Evolutionary conservation across 2,888 invertebrate species (phyloP).

Genomic region (Phaedon cochleariae): DNA sequence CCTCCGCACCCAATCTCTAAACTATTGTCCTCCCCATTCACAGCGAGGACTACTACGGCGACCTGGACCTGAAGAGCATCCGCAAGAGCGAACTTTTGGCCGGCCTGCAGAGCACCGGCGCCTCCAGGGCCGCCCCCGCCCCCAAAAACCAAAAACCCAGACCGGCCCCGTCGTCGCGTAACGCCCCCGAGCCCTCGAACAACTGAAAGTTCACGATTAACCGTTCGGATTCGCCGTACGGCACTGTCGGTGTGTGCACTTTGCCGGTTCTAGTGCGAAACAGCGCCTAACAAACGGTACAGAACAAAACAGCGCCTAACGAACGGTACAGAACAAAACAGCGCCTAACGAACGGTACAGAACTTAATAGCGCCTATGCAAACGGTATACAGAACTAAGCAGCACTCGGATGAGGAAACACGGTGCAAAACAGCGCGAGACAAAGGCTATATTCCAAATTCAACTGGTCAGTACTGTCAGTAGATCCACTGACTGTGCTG

Average conservation of each 20-base stretch:
- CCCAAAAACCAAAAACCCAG: conserved; percentile 60
- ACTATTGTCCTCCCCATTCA: conserved; percentile 59
- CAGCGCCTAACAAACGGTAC: not conserved
- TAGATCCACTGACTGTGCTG: too few relatives aligned
- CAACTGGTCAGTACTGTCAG: too few relatives aligned
- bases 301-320: not conserved
- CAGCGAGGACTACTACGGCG: conserved; percentile 97
- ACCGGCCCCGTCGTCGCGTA: conserved; percentile 59
- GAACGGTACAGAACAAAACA: too few relatives aligned
- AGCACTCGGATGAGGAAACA: too few relatives aligned
- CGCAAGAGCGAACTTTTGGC: conserved; percentile 91
- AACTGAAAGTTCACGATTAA: conserved; percentile 15
- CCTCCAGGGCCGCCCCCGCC: conserved; percentile 61
- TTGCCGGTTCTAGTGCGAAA: not conserved
- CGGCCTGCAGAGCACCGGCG: conserved; percentile 73
- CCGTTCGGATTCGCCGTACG: conserved; percentile 4
- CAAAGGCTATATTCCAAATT: too few relatives aligned
- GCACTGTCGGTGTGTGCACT: not conserved
- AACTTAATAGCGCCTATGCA: too few relatives aligned
- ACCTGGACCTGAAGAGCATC: conserved; percentile 93
- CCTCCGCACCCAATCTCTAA: not conserved
- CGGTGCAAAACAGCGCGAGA: too few relatives aligned
- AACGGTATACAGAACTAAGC: too few relatives aligned
- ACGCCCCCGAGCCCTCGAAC: conserved; percentile 56
- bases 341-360: too few relatives aligned